These are phyloP conservation scores for Operophtera brumata DNA, from an alignment of 2,888 invertebrate species.

Conservation along the genomic window DNA sequence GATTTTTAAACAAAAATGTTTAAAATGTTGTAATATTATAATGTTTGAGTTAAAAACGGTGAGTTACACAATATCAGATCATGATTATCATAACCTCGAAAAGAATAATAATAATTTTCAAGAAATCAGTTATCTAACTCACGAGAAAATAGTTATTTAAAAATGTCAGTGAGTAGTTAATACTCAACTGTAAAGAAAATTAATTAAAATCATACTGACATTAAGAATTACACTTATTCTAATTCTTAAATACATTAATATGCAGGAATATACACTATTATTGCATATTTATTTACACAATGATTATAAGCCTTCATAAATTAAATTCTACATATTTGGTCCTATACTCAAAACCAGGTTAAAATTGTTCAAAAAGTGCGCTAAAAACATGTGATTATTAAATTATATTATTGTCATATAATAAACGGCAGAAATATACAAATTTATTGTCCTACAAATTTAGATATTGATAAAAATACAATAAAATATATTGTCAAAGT, in stretches of 20 bases:
- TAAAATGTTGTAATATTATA: background rate
- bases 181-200: no score
- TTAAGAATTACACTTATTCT: background rate
- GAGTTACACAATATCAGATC: no score
- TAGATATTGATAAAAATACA: conserved; percentile 17
- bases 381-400: conserved; percentile 37
- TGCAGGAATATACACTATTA: conserved; percentile 13
- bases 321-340: conserved; percentile 45
- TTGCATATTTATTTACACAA: conserved; percentile 12
- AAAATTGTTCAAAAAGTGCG: conserved; percentile 35
- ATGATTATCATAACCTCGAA: no score
- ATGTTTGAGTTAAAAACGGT: background rate
- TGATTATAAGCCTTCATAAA: conserved; percentile 8
- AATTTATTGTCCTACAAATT: conserved; percentile 41
- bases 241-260: background rate
- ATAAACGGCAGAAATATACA: conserved; percentile 15
- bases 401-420: conserved; percentile 26
- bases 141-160: no score
- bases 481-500: conserved; percentile 70
- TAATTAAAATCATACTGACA: no score
- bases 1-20: conserved; percentile 19
- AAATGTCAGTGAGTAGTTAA: no score
- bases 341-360: conserved; percentile 37
- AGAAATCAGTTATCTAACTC: no score
- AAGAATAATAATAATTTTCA: no score